phyloP scores from a whole-genome alignment of 2,113 vertebrate species.

The Odontophorus gujanensis region DNA sequence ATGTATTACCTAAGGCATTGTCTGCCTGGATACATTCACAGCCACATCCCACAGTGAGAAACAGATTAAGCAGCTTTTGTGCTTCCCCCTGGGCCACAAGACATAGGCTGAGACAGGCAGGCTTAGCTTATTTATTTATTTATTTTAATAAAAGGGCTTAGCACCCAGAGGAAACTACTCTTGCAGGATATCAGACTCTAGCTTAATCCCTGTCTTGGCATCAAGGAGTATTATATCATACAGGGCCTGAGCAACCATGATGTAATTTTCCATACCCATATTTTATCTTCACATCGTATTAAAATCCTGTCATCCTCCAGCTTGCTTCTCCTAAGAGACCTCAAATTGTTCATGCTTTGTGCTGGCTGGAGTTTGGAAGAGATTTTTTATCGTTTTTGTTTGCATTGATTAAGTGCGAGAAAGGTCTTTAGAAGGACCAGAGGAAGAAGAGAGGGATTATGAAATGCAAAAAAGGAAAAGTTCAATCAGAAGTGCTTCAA shows the following conservation, averaged over 20 bases:
- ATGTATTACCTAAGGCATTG: rapidly evolving
- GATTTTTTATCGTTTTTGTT: neutral
- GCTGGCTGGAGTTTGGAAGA: neutral
- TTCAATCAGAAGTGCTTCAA: neutral
- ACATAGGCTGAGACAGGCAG: neutral
- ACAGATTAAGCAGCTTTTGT: neutral
- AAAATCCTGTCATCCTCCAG: neutral
- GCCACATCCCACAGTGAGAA: rapidly evolving
- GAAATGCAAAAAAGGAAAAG: neutral
- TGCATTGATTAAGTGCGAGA: neutral
- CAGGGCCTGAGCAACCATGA: neutral
- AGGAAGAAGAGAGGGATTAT: neutral
- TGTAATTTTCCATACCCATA: constrained; percentile 54
- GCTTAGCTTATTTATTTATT: neutral
- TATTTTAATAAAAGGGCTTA: constrained; percentile 1
- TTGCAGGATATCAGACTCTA: constrained; percentile 36
- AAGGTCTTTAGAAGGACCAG: neutral
- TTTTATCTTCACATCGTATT: constrained; percentile 46
- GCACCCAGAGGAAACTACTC: constrained; percentile 41
- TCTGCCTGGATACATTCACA: neutral
- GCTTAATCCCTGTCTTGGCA: constrained; percentile 64
- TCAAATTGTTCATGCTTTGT: rapidly evolving
- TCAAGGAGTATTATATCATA: constrained; percentile 22
- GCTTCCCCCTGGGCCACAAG: neutral
- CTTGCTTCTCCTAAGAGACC: neutral